A percentile compares a stretch with the other conserved stretches of the same genome.
These are phyloP conservation scores for Caloenas nicobarica DNA, from an alignment of 2,113 vertebrate genomes.

Conservation along the genomic window DNA sequence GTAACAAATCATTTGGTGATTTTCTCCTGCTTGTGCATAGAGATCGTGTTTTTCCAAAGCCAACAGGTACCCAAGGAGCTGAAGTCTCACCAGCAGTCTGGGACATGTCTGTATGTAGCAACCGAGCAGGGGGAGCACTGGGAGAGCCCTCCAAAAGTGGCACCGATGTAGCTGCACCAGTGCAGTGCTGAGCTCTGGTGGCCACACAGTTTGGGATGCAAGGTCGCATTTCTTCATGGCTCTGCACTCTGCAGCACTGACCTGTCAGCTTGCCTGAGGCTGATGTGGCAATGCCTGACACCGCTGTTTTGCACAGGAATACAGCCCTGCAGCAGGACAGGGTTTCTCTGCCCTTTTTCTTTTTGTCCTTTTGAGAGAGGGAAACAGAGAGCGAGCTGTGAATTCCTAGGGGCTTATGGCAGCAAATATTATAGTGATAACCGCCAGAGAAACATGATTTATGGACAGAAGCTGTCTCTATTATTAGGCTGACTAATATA, in stretches of 20 bases:
- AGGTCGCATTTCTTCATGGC: neutral
- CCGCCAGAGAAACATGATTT: neutral
- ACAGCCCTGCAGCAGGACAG: neutral
- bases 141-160: neutral
- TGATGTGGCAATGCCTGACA: accelerated
- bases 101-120: neutral
- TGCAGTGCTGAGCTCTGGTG: accelerated
- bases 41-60: neutral
- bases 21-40: neutral
- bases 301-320: neutral
- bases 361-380: neutral
- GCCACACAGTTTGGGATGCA: accelerated
- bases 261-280: neutral
- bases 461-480: neutral
- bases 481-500: neutral
- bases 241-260: no score
- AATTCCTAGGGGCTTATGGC: neutral
- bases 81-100: neutral
- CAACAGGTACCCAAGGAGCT: neutral
- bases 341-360: neutral
- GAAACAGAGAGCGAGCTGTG: neutral
- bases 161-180: neutral
- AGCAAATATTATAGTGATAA: neutral
- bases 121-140: neutral
- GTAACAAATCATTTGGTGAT: conserved; percentile 49